A percentile compares a stretch with the other conserved stretches of the same genome.
phyloP scores from a whole-genome alignment of 2,113 vertebrate genomes.

The Gasterosteus nipponicus region DNA sequence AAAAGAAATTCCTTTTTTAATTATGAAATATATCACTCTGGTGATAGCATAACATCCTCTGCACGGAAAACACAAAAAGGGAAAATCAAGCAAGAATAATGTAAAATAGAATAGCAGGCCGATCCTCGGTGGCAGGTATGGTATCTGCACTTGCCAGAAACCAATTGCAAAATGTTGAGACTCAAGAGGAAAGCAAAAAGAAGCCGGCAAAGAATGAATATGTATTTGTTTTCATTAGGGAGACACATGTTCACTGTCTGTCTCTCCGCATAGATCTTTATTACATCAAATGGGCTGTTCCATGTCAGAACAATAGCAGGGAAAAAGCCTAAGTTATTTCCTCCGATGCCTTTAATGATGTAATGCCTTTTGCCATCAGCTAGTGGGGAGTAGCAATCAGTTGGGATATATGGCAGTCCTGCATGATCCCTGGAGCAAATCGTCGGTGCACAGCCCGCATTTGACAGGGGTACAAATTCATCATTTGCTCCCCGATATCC shows the following conservation, averaged over 20 bases:
- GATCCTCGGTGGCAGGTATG: conserved; percentile 50
- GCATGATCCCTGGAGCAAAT: conserved; percentile 73
- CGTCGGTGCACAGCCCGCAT: conserved; percentile 61
- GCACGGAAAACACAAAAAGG: conserved; percentile 10
- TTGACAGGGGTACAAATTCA: conserved; percentile 81
- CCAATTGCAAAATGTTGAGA: conserved; percentile 58
- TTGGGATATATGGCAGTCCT: conserved; percentile 78
- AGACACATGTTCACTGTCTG: conserved; percentile 76
- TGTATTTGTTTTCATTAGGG: conserved; percentile 64
- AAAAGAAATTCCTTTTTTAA: background rate
- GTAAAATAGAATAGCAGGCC: conserved; percentile 38
- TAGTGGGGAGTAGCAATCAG: conserved; percentile 71
- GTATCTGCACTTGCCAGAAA: conserved; percentile 63
- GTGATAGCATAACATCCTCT: conserved; percentile 16
- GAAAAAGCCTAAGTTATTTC: conserved; percentile 76
- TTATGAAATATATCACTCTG: conserved; percentile 29
- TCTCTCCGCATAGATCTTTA: conserved; percentile 77
- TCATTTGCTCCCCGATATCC: conserved; percentile 82
- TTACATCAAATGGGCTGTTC: conserved; percentile 74
- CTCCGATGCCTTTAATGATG: conserved; percentile 79
- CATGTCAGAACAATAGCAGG: conserved; percentile 73
- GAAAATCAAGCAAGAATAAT: conserved; percentile 29
- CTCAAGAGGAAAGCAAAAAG: conserved; percentile 26
- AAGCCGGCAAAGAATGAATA: conserved; percentile 63
- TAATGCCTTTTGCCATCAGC: conserved; percentile 70